These are phyloP conservation scores for Mythimna lalbum DNA, from an alignment of 2,888 invertebrate genomes.

Conservation along the genomic window DNA sequence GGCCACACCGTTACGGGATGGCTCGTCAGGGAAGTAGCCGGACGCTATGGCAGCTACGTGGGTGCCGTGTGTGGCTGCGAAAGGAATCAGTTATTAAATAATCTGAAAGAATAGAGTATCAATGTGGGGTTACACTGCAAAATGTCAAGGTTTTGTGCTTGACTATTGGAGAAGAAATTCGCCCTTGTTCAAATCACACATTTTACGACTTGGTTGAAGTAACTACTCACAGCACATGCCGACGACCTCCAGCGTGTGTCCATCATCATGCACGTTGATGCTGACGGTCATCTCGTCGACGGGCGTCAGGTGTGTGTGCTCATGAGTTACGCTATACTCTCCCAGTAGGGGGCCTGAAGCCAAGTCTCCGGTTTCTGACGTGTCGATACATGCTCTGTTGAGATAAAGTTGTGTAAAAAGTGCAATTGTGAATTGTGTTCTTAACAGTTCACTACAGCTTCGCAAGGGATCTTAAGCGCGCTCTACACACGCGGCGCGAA, in stretches of 20 bases:
- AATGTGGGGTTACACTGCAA: too few relatives aligned
- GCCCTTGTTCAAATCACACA: too few relatives aligned
- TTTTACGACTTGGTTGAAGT: neutral
- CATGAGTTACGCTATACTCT: slow-evolving; percentile 94
- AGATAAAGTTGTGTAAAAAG: neutral
- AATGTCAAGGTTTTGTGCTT: too few relatives aligned
- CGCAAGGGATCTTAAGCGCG: too few relatives aligned
- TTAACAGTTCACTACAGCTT: too few relatives aligned
- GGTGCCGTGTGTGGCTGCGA: slow-evolving; percentile 97
- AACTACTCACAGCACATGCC: slow-evolving; percentile 96
- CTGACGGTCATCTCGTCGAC: slow-evolving; percentile 96
- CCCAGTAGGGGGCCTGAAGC: slow-evolving; percentile 94
- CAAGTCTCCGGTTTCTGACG: slow-evolving; percentile 95
- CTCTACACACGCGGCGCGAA: too few relatives aligned
- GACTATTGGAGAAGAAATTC: too few relatives aligned
- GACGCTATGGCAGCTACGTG: slow-evolving; percentile 99
- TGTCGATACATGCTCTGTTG: slow-evolving; percentile 95
- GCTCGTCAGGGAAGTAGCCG: slow-evolving; percentile 96
- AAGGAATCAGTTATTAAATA: neutral
- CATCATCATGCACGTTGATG: slow-evolving; percentile 97
- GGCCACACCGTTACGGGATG: slow-evolving; percentile 98
- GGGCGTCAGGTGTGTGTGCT: slow-evolving; percentile 94
- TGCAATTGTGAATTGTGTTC: too few relatives aligned
- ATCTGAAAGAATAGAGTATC: too few relatives aligned
- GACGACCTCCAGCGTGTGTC: slow-evolving; percentile 97